Percentiles rank a stretch among this genome's conserved stretches.
phyloP scores from a whole-genome alignment of 2,113 vertebrate genomes.

The Pimephales promelas region DNA sequence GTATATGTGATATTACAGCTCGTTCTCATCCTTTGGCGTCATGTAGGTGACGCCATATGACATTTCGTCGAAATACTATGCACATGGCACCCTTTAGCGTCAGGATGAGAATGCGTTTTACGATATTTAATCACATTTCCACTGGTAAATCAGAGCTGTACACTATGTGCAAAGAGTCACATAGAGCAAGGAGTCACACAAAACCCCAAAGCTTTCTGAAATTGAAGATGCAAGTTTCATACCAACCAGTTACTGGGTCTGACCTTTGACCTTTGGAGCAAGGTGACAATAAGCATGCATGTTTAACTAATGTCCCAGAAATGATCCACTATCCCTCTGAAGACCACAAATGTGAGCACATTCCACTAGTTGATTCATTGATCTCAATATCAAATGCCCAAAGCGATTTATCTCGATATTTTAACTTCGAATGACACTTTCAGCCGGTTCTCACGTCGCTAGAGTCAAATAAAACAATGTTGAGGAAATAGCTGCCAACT shows the following conservation, averaged over 20 bases:
- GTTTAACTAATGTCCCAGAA: conserved; percentile 34
- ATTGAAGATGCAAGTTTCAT: conserved; percentile 23
- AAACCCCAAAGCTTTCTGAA: conserved; percentile 3
- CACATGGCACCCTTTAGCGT: no score
- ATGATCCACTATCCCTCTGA: conserved; percentile 28
- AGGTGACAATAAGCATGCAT: conserved; percentile 41
- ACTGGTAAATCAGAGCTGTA: background rate
- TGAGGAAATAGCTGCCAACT: conserved; percentile 26
- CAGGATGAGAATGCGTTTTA: no score
- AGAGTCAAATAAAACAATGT: conserved; percentile 4
- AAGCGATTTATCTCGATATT: background rate
- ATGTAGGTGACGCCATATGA: no score
- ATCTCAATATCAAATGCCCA: background rate
- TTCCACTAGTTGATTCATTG: conserved; percentile 12
- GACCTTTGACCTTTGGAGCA: conserved; percentile 41
- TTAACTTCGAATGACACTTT: background rate
- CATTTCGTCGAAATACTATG: no score
- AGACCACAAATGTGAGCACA: conserved; percentile 33
- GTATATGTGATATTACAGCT: no score
- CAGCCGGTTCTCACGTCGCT: background rate
- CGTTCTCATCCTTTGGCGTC: no score
- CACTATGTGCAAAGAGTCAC: background rate
- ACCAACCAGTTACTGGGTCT: conserved; percentile 30
- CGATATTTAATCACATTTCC: background rate
- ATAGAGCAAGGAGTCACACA: background rate